phyloP scores from a whole-genome alignment of 1,140 invertebrate genomes.

The Euwallacea similis region DNA sequence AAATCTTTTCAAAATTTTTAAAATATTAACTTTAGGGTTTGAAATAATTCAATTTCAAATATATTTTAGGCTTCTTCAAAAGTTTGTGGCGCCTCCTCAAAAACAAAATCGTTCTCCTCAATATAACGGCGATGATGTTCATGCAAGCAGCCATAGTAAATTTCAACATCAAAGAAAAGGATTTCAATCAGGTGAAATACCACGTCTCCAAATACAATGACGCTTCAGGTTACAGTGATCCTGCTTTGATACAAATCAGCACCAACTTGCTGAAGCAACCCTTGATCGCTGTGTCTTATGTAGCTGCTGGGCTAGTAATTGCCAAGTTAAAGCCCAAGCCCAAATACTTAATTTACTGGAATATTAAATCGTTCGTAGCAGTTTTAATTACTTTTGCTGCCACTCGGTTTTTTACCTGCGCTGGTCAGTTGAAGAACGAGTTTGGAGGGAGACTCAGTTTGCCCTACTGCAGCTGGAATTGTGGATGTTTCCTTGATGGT shows the following conservation, averaged over 20 bases:
- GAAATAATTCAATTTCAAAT: not conserved
- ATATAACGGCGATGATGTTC: conserved; percentile 60
- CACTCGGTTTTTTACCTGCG: conserved; percentile 64
- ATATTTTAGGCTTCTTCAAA: conserved; percentile 55
- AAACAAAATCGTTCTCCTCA: conserved; percentile 64
- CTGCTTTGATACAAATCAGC: conserved; percentile 57
- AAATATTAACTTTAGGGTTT: not conserved
- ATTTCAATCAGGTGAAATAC: conserved; percentile 63
- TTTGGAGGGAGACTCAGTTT: conserved; percentile 52
- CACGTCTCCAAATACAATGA: conserved; percentile 40
- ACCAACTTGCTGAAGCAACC: conserved; percentile 63
- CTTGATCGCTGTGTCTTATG: conserved; percentile 61
- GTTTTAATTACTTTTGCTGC: conserved; percentile 58
- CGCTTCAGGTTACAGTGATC: conserved; percentile 59
- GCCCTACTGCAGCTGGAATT: conserved; percentile 64
- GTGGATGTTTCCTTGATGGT: conserved; percentile 62
- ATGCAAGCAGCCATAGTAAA: conserved; percentile 61
- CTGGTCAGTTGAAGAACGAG: conserved; percentile 45
- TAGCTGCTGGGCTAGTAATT: conserved; percentile 66
- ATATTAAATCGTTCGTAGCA: conserved; percentile 57
- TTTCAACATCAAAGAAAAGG: conserved; percentile 60
- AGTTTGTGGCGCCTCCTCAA: conserved; percentile 61
- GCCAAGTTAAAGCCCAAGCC: conserved; percentile 61
- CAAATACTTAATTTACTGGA: conserved; percentile 59
- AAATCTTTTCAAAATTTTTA: not conserved